Base-by-base conservation (phyloP, 2,797 vertebrate genomes). In the Liparis tanakae region DNA sequence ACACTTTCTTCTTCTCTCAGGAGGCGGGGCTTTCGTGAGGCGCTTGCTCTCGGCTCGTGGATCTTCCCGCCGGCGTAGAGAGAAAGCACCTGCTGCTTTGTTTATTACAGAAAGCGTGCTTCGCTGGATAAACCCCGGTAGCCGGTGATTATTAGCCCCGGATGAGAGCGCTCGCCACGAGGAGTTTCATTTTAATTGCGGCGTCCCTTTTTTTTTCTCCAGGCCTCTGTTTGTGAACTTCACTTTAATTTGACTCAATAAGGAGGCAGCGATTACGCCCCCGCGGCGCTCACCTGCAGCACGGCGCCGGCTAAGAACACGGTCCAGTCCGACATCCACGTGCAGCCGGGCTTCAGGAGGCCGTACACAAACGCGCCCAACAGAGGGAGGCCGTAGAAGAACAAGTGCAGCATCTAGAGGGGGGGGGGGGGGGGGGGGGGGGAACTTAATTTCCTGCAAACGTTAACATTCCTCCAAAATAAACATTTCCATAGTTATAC, bases 311-410 rank as follows among this genome's bases (percentile, higher is more conserved):
- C 95, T 1, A 94, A 91, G 82, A 97, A 92, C 63, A 96, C 22
- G 7, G 95, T 94, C 95, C 95, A 96, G 86, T 97, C 96, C 0
- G 94, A 92, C 94, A 98, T 94, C 96, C 97, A 98, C 5, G 93
- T 90, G 86, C 96, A 97, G 3, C 96, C 96, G 0, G 97, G 96
- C 62, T 85, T 86, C 10, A 95, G 81, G 85, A 99, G 95, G 4
- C 94, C 97, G 0, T 95, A 97, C 69, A 89, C 56, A 67, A 94
- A 95, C 9, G 96, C 86, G 39, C 93, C 90, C 54, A 96, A 78
- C 85, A 97, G 93, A 1, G 97, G 97, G 10, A 98, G 90, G 13
- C 87, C 81, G 2, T 98, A 97, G 90, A 98, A 98, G 67, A 97
- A 80, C 58, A 93, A 87, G 63, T 96, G 85, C 89, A 98, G 89